Evolutionary conservation across 2,888 invertebrate species (phyloP), one percentile per base, ranked within the genome.

Genomic region (Yponomeuta malinellus): DNA sequence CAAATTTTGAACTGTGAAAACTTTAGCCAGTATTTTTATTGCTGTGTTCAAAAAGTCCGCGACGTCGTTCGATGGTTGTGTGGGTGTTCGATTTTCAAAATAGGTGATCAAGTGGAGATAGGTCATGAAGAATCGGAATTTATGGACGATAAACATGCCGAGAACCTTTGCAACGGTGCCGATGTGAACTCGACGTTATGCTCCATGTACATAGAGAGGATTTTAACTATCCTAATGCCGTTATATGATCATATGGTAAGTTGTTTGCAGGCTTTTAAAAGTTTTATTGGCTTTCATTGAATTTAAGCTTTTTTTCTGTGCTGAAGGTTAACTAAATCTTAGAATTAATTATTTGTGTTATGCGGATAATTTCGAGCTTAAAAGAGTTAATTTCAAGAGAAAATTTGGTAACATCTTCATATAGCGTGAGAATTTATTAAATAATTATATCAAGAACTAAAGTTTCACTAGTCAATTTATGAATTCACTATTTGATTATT

Each of bases 171-270:
- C 74, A 81, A 78, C 74, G 87, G 87, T 65, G 73, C 74, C 70
- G 77, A 85, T 74, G 76, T 89, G 72, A 91, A 90, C 73, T 83
- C 85, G 85, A 91, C 90, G 83, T 81, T 89, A 90, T 91, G 91
- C 77, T 86, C 83, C 73, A 83, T 81, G 72, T 83, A 89, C 70
- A 81, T 90, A 75, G 83, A 83, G 78, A 81, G 83, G 75, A 81
- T 88, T 73, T 73, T 89, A 71, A 79, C 83, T 72, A 82, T 88
- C 83, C 87, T 89, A 74, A 91, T 92, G 90, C 89, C 90, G 80
- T 83, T 83, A 85, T 89, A 91, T 86, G 87, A 90, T 89, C 88
- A 88, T 77, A 85, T 87, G 83, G 91, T 91, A 75, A 90, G 91
- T 75, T 0, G 1, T 59, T 43, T 43, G 1, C 43, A 8, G 6